These are phyloP conservation scores for Sinocyclocheilus anshuiensis DNA, from an alignment of 2,113 vertebrate species.

Conservation along the genomic window DNA sequence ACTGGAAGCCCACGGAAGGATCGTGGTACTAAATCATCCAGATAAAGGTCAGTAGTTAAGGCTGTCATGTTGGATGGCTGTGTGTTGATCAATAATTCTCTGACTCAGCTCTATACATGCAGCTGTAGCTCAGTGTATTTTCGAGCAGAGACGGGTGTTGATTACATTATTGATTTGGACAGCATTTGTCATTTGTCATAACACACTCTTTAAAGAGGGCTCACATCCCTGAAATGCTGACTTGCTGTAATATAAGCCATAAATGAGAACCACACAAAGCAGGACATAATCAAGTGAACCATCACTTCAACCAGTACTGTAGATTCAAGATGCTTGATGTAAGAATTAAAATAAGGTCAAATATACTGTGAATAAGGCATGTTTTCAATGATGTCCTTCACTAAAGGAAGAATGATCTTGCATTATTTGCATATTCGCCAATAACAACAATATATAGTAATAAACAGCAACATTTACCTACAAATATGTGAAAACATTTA, in stretches of 20 bases:
- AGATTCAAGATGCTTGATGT: background rate
- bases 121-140: background rate
- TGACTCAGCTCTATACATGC: background rate
- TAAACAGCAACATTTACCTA: background rate
- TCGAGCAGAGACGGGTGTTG: conserved; percentile 7
- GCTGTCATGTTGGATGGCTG: background rate
- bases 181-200: conserved; percentile 14
- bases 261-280: background rate
- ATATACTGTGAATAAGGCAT: background rate
- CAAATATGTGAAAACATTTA: background rate
- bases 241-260: background rate
- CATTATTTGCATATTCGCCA: background rate
- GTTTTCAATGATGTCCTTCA: background rate
- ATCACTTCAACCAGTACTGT: background rate
- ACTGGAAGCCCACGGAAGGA: conserved; percentile 84
- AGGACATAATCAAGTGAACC: background rate
- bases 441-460: too few species aligned
- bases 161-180: conserved; percentile 35
- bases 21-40: conserved; percentile 95
- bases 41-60: conserved; percentile 84
- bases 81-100: background rate
- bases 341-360: background rate
- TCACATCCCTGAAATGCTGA: conserved; percentile 1
- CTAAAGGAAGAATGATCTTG: background rate
- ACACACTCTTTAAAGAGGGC: conserved; percentile 16